Evolutionary conservation across 2,888 invertebrate genomes (phyloP).

Genomic region (Sarcophaga variegata): DNA sequence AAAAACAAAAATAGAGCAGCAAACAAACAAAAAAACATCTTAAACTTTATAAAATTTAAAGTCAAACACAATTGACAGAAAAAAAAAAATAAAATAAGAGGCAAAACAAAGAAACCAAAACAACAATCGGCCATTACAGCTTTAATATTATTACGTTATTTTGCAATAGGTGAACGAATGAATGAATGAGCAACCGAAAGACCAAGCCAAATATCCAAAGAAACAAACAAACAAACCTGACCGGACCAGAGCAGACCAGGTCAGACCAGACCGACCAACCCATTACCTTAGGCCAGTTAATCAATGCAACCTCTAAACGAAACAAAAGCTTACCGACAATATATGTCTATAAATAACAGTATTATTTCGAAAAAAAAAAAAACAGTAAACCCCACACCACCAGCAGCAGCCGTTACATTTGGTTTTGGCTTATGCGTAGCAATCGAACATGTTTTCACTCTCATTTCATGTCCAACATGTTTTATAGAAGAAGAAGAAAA

Average conservation of each 20-base stretch:
- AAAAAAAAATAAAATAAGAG: slow-evolving; percentile 16
- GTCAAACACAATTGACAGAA: slow-evolving; percentile 28
- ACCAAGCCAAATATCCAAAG: not conserved
- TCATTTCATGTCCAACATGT: slow-evolving; percentile 67
- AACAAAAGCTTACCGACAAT: not conserved
- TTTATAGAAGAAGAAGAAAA: slow-evolving; percentile 6
- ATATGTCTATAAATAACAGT: slow-evolving; percentile 9
- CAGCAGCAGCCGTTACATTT: not conserved
- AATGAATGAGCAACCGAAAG: slow-evolving; percentile 44
- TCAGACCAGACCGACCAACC: slow-evolving; percentile 38
- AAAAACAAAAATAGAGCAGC: not conserved
- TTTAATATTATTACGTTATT: slow-evolving; percentile 44
- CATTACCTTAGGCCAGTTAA: slow-evolving; percentile 56
- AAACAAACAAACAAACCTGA: not conserved
- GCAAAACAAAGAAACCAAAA: slow-evolving; percentile 20
- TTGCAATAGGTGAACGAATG: slow-evolving; percentile 61
- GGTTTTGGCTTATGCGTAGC: slow-evolving; percentile 38
- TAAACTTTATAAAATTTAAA: slow-evolving; percentile 44
- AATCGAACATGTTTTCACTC: slow-evolving; percentile 73
- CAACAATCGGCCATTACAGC: not conserved
- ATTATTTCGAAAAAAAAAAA: not conserved
- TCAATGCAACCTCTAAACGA: slow-evolving; percentile 58
- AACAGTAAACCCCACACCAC: not conserved
- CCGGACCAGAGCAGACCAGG: not conserved
- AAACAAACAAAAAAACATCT: not conserved